Percentiles rank a stretch among this genome's conserved stretches.
Conservation (phyloP, 1,140 invertebrate genomes). For the Cecropterus lyciades region DNA sequence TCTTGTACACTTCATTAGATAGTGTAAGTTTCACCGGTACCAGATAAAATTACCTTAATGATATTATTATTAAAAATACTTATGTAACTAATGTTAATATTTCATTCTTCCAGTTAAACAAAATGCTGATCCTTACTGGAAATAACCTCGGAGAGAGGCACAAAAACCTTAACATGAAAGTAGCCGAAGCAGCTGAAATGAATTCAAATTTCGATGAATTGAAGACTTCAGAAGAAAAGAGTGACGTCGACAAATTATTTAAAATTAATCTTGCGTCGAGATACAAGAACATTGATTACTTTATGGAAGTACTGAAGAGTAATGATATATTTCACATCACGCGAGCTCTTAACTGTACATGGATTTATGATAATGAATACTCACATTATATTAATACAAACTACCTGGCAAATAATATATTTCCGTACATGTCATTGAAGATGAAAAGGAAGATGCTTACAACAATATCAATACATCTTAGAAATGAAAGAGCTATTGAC, state of each 20-base stretch:
- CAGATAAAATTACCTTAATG: too few relatives aligned
- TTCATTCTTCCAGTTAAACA: not conserved
- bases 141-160: conserved; percentile 27
- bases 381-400: not conserved
- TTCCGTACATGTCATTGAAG: conserved; percentile 45
- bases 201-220: conserved; percentile 32
- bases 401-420: conserved; percentile 28
- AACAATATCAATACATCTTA: conserved; percentile 37
- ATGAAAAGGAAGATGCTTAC: conserved; percentile 48
- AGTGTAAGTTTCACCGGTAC: too few relatives aligned
- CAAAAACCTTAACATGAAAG: conserved; percentile 26
- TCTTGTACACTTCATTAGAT: too few relatives aligned
- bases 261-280: conserved; percentile 46
- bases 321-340: conserved; percentile 44
- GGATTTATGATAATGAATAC: conserved; percentile 29
- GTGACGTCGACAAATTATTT: conserved; percentile 45
- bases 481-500: conserved; percentile 35
- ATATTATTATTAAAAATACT: too few relatives aligned
- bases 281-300: conserved; percentile 42
- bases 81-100: not conserved
- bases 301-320: conserved; percentile 41
- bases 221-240: conserved; percentile 26
- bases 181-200: not conserved
- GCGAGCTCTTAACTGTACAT: conserved; percentile 35
- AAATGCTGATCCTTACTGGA: conserved; percentile 18